Evolutionary conservation across 2,113 vertebrate species (phyloP).

Genomic region (Phrynosoma blainvillii): DNA sequence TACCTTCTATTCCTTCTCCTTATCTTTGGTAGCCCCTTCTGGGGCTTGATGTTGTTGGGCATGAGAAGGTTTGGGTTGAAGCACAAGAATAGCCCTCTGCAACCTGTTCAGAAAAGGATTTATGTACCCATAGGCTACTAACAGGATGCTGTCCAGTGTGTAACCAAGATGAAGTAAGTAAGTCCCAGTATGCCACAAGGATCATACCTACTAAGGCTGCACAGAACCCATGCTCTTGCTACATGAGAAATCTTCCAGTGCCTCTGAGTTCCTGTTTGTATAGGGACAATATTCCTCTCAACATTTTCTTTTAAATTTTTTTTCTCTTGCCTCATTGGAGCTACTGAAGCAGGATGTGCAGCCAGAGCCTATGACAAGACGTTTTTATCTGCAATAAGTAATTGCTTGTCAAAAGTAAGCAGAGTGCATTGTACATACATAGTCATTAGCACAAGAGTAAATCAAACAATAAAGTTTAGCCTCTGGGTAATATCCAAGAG

Average conservation of each 20-base stretch:
- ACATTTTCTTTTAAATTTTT: not conserved
- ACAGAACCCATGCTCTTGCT: not conserved
- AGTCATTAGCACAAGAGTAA: not conserved
- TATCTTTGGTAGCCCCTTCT: too few species aligned
- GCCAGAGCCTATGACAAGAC: not conserved
- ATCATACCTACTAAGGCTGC: not conserved
- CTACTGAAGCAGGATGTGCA: not conserved
- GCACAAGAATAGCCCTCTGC: too few species aligned
- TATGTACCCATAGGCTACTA: not conserved
- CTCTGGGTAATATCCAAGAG: slow-evolving; percentile 16
- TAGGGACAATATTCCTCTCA: not conserved
- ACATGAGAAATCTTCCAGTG: not conserved
- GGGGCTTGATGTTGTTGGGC: too few species aligned
- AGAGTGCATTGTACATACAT: not conserved
- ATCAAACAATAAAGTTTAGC: not conserved
- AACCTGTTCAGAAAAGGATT: too few species aligned
- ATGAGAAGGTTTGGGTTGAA: too few species aligned
- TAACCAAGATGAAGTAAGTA: not conserved
- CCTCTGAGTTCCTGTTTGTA: not conserved
- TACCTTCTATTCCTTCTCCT: too few species aligned
- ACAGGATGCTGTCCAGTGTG: not conserved
- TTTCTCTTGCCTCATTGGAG: not conserved
- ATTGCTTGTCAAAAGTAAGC: not conserved
- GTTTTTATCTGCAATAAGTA: not conserved
- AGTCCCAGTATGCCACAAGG: not conserved